Conservation (phyloP, 2,888 invertebrate genomes). For the Euplagia quadripunctaria region DNA sequence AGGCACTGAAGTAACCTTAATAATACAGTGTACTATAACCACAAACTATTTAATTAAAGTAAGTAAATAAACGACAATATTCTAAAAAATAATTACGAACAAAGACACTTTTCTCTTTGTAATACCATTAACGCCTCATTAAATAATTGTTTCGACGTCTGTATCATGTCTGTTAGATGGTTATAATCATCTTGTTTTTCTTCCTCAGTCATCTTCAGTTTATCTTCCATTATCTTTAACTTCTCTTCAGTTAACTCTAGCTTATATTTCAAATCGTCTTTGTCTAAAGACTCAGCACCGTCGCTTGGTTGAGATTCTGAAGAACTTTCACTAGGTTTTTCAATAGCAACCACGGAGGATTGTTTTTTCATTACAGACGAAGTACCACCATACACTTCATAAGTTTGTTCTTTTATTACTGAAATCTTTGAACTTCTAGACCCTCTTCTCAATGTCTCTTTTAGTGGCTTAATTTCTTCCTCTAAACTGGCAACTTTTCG, state of each 20-base stretch:
- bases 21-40: not conserved
- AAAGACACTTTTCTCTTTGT: constrained; percentile 79
- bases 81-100: constrained; percentile 60
- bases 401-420: constrained; percentile 57
- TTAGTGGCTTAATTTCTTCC: constrained; percentile 65
- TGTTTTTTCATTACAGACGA: constrained; percentile 60
- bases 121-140: constrained; percentile 83
- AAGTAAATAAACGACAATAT: constrained; percentile 29
- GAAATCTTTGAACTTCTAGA: constrained; percentile 70
- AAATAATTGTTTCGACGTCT: constrained; percentile 86
- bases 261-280: constrained; percentile 78
- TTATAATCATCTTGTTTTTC: constrained; percentile 88
- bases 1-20: not conserved
- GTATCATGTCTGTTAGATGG: constrained; percentile 86
- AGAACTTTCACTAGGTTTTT: constrained; percentile 69
- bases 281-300: constrained; percentile 68
- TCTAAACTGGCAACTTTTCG: constrained; percentile 65
- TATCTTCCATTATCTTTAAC: constrained; percentile 88
- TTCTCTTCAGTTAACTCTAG: constrained; percentile 90
- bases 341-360: constrained; percentile 60
- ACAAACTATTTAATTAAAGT: constrained; percentile 41
- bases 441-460: constrained; percentile 61
- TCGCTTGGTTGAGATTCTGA: constrained; percentile 65
- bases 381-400: constrained; percentile 51
- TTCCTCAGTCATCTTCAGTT: constrained; percentile 88